phyloP scores from a whole-genome alignment of 2,797 vertebrate species.

The Crax fasciolata region DNA sequence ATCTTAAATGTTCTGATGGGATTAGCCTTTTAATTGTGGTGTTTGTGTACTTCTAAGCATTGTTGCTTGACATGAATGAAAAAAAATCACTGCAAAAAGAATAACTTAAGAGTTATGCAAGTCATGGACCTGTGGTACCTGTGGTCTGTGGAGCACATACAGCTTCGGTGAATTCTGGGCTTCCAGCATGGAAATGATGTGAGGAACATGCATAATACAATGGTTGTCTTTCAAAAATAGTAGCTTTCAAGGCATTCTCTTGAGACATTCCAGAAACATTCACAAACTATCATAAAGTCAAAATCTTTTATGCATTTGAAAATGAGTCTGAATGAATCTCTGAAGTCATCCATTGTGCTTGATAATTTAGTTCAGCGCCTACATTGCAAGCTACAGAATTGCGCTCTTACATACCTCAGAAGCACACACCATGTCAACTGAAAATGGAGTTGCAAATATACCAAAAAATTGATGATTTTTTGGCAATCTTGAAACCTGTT shows the following conservation, averaged over 20 bases:
- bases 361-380: not conserved
- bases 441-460: too few relatives aligned
- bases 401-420: not conserved
- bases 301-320: not conserved
- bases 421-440: not conserved
- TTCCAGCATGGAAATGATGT: not conserved
- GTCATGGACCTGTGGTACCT: not conserved
- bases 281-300: not conserved
- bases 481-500: too few relatives aligned
- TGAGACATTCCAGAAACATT: not conserved
- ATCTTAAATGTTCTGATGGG: not conserved
- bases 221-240: not conserved
- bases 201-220: not conserved
- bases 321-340: not conserved
- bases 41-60: not conserved
- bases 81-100: not conserved
- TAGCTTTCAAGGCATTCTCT: not conserved
- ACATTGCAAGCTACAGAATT: not conserved
- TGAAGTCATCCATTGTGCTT: not conserved
- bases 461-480: too few relatives aligned
- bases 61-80: not conserved
- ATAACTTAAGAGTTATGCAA: not conserved
- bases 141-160: not conserved
- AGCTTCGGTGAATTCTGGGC: not conserved
- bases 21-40: not conserved